Percentiles rank a stretch among this genome's conserved stretches.
Conservation (phyloP, 1,140 invertebrate genomes). For the Nasonia giraulti region DNA sequence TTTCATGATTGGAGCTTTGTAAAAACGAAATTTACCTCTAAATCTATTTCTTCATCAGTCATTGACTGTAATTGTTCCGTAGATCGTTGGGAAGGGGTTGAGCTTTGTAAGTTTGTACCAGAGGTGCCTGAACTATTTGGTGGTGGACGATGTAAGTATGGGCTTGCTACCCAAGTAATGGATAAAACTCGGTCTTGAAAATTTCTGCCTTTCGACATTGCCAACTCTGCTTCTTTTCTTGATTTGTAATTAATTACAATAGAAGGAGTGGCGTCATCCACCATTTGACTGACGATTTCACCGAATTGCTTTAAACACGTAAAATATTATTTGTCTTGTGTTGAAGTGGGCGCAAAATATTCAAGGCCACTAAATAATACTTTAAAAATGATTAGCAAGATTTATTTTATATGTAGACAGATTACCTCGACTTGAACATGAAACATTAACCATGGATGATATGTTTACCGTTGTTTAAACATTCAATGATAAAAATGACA, state of each 20-base stretch:
- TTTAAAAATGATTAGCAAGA: conserved; percentile 6
- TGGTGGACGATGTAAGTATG: conserved; percentile 69
- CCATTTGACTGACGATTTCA: conserved; percentile 81
- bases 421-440: neutral
- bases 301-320: conserved; percentile 78
- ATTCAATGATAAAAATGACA: neutral
- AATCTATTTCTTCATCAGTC: conserved; percentile 70
- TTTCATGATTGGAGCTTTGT: neutral
- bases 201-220: conserved; percentile 79
- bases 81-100: conserved; percentile 54
- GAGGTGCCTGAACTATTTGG: conserved; percentile 62
- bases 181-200: conserved; percentile 78
- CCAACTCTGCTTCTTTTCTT: conserved; percentile 84
- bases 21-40: conserved; percentile 63
- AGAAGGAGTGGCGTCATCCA: conserved; percentile 80
- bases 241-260: conserved; percentile 83
- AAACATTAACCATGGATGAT: neutral
- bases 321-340: conserved; percentile 22
- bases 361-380: conserved; percentile 19
- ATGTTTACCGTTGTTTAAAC: neutral
- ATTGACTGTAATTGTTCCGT: conserved; percentile 63
- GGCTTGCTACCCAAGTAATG: conserved; percentile 72
- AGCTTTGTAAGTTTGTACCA: conserved; percentile 57
- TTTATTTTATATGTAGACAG: neutral
- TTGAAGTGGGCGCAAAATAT: neutral